Evolutionary conservation across 2,113 vertebrate species (phyloP).

Genomic region (Pycnonotus jocosus): DNA sequence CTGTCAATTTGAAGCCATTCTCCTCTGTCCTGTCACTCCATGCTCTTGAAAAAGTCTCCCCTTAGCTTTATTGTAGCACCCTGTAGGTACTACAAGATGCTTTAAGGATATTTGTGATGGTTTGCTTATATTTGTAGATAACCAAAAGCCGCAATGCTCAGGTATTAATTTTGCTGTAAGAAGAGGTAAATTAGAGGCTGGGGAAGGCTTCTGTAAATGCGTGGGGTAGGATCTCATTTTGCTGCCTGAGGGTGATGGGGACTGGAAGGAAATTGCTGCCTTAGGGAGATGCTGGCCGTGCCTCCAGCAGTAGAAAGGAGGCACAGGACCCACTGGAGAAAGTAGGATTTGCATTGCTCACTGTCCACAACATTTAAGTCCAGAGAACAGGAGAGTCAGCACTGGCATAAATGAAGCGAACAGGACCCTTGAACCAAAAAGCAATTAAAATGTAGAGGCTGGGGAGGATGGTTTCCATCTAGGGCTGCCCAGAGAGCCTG

Average conservation of each 20-base stretch:
- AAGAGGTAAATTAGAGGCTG: background rate
- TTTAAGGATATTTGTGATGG: background rate
- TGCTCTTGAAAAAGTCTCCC: background rate
- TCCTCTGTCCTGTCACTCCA: background rate
- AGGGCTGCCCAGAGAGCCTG: background rate
- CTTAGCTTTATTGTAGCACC: background rate
- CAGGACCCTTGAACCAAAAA: background rate
- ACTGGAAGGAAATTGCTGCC: background rate
- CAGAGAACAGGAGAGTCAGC: background rate
- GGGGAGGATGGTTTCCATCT: rapidly evolving
- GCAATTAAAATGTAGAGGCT: background rate
- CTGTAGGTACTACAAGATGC: background rate
- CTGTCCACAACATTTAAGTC: background rate
- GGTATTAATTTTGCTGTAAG: background rate
- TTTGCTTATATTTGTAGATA: background rate
- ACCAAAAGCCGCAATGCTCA: background rate
- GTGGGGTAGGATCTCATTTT: background rate
- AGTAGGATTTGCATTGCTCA: rapidly evolving
- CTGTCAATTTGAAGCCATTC: background rate
- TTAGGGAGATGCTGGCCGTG: background rate
- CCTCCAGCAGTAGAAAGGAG: background rate
- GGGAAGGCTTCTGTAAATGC: background rate
- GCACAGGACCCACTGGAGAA: background rate
- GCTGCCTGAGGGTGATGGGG: background rate
- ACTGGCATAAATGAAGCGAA: background rate